Evolutionary conservation across 53 echinoderm and acorn worm species (phyloP).

Genomic region (Henricia sp.): DNA sequence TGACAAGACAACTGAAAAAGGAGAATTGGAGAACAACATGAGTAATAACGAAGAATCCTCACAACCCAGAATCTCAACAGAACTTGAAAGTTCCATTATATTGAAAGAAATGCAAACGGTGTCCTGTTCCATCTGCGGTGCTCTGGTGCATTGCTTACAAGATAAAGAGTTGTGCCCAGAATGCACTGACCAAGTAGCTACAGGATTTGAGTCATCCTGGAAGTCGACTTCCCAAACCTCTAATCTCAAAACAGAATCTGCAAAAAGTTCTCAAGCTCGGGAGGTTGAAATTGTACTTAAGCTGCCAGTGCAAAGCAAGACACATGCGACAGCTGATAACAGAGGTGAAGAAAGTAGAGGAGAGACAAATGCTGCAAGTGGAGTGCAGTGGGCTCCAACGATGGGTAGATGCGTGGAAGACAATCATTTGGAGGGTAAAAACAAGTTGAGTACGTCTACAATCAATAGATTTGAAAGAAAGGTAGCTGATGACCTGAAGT

Average conservation of each 20-base stretch:
- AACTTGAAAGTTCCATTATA: no score
- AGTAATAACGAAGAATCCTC: not conserved
- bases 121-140: constrained; percentile 26
- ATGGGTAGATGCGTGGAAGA: no score
- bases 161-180: constrained; percentile 36
- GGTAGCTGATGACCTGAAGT: not conserved
- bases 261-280: not conserved
- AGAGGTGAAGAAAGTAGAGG: no score
- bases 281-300: not conserved
- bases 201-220: constrained; percentile 39
- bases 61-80: no score
- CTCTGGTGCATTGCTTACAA: not conserved
- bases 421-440: no score
- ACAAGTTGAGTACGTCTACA: no score
- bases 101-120: not conserved
- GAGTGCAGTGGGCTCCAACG: no score
- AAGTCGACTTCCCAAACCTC: constrained; percentile 4
- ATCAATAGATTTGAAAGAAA: not conserved
- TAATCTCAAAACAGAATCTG: not conserved
- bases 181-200: constrained; percentile 18
- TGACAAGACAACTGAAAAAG: not conserved
- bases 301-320: not conserved
- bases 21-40: not conserved
- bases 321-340: not conserved
- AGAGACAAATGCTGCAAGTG: no score